Percentiles rank a stretch among this genome's conserved stretches.
Evolutionary conservation across 2,113 vertebrate genomes (phyloP).

Genomic region (Capra hircus): DNA sequence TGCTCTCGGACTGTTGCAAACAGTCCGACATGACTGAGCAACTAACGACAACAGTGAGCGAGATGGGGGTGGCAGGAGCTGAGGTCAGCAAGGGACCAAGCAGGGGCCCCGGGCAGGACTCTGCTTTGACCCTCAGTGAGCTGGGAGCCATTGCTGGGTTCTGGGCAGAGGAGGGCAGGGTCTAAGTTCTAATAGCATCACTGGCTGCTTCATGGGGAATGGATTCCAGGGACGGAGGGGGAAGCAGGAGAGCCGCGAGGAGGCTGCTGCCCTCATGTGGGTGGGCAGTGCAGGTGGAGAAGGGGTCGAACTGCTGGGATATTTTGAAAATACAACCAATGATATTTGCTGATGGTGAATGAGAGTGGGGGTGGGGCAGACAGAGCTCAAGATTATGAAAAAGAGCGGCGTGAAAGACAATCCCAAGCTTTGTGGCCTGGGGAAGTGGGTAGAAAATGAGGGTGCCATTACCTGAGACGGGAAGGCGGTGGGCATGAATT

Average conservation of each 20-base stretch:
- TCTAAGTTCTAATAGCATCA: neutral
- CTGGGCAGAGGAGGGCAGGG: neutral
- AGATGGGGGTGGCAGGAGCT: neutral
- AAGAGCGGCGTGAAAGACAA: neutral
- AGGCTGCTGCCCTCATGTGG: neutral
- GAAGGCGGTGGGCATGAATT: neutral
- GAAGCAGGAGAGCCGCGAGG: fast-evolving
- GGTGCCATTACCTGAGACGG: neutral
- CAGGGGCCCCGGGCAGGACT: neutral
- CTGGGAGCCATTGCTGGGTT: neutral
- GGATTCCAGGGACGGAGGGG: neutral
- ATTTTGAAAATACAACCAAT: neutral
- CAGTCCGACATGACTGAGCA: neutral
- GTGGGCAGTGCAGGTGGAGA: neutral
- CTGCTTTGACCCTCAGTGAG: neutral
- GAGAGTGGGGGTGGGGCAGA: neutral
- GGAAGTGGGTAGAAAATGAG: neutral
- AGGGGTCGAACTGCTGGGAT: neutral
- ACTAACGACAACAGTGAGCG: neutral
- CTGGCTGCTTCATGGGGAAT: neutral
- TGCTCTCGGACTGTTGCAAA: neutral
- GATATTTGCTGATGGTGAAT: neutral
- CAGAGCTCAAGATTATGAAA: neutral
- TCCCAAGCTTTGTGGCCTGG: neutral
- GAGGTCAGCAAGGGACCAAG: neutral